Conservation (phyloP, 1,140 invertebrate genomes). For the Drosophila nasuta region DNA sequence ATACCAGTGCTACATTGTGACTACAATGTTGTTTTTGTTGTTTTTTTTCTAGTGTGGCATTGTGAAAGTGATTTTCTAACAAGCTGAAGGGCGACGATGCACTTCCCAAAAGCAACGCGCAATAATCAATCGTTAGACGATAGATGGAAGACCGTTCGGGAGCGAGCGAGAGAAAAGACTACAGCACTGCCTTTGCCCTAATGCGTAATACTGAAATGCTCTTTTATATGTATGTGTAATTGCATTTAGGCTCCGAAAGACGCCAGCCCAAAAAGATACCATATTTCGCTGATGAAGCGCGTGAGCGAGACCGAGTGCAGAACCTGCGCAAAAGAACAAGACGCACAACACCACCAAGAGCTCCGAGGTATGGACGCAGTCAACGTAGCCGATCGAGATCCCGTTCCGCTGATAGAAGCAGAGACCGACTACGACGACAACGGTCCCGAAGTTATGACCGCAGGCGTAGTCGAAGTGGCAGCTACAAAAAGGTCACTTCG, state of each 20-base stretch:
- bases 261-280: not conserved
- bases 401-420: not conserved
- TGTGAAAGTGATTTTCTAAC: not conserved
- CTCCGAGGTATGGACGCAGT: not conserved
- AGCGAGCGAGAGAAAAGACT: not conserved
- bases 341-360: not conserved
- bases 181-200: not conserved
- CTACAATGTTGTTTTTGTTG: not conserved
- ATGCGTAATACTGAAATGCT: not conserved
- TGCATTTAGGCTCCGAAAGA: not conserved
- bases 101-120: constrained; percentile 2
- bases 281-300: not conserved
- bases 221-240: not conserved
- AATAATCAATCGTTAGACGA: not conserved
- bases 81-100: not conserved
- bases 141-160: too few relatives aligned
- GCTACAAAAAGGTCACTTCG: not conserved
- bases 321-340: not conserved
- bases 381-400: not conserved
- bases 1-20: not conserved
- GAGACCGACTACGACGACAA: not conserved
- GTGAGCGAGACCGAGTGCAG: not conserved
- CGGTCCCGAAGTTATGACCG: not conserved
- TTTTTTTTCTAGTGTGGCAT: constrained; percentile 5
- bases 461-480: too few relatives aligned